Conservation (phyloP, 2,797 vertebrate genomes). For the Heteromormyrus szaboi region DNA sequence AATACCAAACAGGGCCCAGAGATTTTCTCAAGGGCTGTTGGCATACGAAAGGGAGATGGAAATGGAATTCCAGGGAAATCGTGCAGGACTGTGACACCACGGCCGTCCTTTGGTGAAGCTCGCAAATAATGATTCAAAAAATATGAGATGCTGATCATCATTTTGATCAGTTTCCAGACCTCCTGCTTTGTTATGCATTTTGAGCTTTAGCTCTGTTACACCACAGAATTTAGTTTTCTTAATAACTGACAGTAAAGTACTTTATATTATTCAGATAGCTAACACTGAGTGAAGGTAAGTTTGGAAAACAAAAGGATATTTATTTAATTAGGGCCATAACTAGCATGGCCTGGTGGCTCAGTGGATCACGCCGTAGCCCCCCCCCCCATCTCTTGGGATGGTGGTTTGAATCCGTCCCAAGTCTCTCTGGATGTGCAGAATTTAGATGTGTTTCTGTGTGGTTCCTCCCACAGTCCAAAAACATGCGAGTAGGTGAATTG, state of each 20-base stretch:
- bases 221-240: background rate
- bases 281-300: background rate
- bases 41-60: background rate
- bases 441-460: background rate
- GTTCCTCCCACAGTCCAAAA: background rate
- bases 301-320: background rate
- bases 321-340: background rate
- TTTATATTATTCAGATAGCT: background rate
- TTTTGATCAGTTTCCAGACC: background rate
- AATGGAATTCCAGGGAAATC: background rate
- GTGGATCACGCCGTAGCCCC: background rate
- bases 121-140: background rate
- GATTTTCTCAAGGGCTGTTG: constrained; percentile 5
- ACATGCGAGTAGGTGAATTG: background rate
- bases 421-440: background rate
- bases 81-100: background rate
- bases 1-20: background rate
- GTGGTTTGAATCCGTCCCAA: background rate
- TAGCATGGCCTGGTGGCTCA: background rate
- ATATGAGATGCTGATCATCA: background rate
- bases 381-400: background rate
- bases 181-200: background rate
- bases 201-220: background rate
- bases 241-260: background rate
- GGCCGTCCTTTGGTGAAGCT: background rate